These are phyloP conservation scores for Parelbella ahira DNA, from an alignment of 2,888 invertebrate genomes.

Conservation along the genomic window DNA sequence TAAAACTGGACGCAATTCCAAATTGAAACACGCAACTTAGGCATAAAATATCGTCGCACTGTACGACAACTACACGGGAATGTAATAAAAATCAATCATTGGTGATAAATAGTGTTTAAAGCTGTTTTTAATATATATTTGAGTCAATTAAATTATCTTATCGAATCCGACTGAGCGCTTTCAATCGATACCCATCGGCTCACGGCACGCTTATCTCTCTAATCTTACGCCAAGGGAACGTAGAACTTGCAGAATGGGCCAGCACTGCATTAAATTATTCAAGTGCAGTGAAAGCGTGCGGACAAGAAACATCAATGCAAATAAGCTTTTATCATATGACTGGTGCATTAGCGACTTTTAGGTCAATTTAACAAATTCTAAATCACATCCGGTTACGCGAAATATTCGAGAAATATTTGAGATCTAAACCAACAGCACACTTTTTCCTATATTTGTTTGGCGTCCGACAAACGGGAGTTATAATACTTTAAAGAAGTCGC, in stretches of 20 bases:
- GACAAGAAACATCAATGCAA: no score
- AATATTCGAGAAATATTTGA: no score
- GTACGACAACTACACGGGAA: constrained; percentile 20
- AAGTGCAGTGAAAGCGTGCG: no score
- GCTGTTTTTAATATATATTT: constrained; percentile 21
- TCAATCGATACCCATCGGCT: constrained; percentile 15
- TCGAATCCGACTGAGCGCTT: constrained; percentile 16
- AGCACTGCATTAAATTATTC: neutral
- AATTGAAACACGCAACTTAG: constrained; percentile 3
- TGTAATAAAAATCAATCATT: constrained; percentile 25
- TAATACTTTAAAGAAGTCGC: no score
- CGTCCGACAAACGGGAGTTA: no score
- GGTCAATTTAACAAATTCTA: no score
- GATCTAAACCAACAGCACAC: no score
- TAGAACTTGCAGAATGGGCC: constrained; percentile 3
- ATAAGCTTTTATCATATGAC: no score
- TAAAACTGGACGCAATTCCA: no score
- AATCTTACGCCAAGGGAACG: constrained; percentile 10
- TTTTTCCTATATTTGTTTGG: no score
- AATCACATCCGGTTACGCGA: no score
- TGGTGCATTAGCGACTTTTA: no score
- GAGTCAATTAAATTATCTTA: constrained; percentile 26
- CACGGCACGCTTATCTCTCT: constrained; percentile 12
- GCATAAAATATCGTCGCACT: constrained; percentile 12
- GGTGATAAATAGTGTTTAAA: constrained; percentile 19